Conservation (phyloP, 2,888 invertebrate genomes). For the Antitype chi region DNA sequence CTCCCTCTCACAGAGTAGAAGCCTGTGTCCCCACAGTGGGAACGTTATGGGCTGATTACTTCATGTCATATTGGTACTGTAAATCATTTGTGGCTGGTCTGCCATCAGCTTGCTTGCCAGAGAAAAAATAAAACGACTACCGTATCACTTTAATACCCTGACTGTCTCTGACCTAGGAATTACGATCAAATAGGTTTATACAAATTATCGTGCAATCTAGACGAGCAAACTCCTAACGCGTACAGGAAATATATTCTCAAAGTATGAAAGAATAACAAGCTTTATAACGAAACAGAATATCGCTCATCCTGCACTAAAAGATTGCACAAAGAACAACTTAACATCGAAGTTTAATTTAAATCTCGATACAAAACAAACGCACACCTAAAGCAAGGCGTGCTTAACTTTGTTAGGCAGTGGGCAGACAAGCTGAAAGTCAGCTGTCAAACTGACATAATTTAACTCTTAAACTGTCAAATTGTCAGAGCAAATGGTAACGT, state of each 20-base stretch:
- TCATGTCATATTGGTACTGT: background rate
- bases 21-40: background rate
- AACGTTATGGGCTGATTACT: background rate
- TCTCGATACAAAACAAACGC: conserved; percentile 32
- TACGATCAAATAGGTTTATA: background rate
- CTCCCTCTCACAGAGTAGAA: background rate
- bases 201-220: background rate
- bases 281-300: conserved; percentile 18
- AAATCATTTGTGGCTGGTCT: background rate
- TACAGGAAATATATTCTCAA: background rate
- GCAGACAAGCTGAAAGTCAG: conserved; percentile 20
- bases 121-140: background rate
- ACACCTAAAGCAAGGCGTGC: conserved; percentile 13
- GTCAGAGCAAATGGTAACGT: conserved; percentile 15
- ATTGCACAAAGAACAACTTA: conserved; percentile 39
- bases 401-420: conserved; percentile 25
- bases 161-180: background rate
- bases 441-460: conserved; percentile 30
- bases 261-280: background rate
- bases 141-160: background rate
- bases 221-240: background rate
- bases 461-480: conserved; percentile 24
- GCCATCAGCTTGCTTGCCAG: background rate
- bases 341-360: conserved; percentile 40
- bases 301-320: background rate